phyloP scores from a whole-genome alignment of 2,113 vertebrate species.

The human region DNA sequence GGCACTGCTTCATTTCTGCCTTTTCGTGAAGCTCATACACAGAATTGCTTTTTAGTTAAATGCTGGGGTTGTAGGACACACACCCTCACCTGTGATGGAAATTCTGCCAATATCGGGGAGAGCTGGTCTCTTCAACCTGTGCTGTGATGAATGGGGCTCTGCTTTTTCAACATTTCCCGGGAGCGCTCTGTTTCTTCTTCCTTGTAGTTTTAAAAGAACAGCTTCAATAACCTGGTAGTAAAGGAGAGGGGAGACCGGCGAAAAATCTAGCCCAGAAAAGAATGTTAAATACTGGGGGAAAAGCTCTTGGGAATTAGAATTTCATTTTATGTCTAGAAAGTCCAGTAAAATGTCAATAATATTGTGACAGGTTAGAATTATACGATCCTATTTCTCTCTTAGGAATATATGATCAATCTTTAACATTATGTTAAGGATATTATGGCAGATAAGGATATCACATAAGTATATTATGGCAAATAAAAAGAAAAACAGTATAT shows the following conservation, averaged over 20 bases:
- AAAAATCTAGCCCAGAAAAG: background rate
- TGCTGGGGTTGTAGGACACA: background rate
- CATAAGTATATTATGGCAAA: background rate
- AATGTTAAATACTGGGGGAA: background rate
- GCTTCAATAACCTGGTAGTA: background rate
- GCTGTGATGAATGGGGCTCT: background rate
- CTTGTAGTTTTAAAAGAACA: background rate
- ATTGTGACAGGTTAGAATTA: background rate
- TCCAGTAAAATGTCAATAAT: background rate
- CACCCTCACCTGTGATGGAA: background rate
- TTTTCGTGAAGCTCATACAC: background rate
- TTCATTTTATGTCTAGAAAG: background rate
- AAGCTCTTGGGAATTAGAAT: background rate
- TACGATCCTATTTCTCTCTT: background rate
- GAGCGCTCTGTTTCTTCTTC: too few relatives aligned
- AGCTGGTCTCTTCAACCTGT: background rate
- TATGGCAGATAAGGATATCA: background rate
- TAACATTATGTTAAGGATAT: background rate
- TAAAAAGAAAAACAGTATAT: rapidly evolving
- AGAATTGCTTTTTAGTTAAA: background rate
- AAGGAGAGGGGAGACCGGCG: background rate
- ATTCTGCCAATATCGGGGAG: background rate
- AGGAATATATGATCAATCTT: background rate
- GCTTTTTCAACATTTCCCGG: too few relatives aligned
- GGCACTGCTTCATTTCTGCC: background rate